A percentile compares a stretch with the other conserved stretches of the same genome.
Evolutionary conservation across 2,888 invertebrate genomes (phyloP).

Genomic region (Dolomedes plantarius): DNA sequence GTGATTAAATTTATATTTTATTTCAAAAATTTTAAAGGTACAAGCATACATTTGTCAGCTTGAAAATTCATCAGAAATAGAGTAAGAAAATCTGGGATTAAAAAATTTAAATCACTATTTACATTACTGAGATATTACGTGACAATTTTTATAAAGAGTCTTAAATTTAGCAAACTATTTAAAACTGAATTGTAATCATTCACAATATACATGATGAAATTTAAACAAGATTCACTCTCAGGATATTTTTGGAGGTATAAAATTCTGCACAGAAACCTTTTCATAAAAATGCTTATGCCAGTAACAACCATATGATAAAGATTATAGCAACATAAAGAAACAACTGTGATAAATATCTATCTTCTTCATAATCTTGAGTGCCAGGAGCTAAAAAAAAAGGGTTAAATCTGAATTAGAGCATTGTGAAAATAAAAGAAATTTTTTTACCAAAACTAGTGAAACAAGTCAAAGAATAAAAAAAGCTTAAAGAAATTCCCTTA

Average conservation of each 20-base stretch:
- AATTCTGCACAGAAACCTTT: not conserved
- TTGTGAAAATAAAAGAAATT: not conserved
- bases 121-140: too few species aligned
- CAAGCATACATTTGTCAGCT: too few species aligned
- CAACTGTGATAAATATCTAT: slow-evolving; percentile 93
- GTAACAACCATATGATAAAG: slow-evolving; percentile 92
- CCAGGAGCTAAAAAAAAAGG: slow-evolving; percentile 82
- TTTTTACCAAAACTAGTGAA: not conserved
- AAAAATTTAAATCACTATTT: too few species aligned
- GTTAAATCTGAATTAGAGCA: not conserved
- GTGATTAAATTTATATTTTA: too few species aligned
- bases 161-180: not conserved
- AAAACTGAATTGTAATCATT: not conserved
- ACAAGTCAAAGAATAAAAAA: slow-evolving; percentile 36
- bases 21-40: too few species aligned
- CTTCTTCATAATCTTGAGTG: slow-evolving; percentile 91
- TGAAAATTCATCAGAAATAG: too few species aligned
- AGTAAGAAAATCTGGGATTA: too few species aligned
- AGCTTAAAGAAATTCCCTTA: too few species aligned
- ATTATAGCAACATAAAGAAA: slow-evolving; percentile 94
- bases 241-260: too few species aligned
- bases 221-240: not conserved
- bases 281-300: slow-evolving; percentile 81
- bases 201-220: not conserved
- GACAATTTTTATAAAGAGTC: too few species aligned